Conservation (phyloP, 2,797 vertebrate genomes). For the Fistularia commersonii region DNA sequence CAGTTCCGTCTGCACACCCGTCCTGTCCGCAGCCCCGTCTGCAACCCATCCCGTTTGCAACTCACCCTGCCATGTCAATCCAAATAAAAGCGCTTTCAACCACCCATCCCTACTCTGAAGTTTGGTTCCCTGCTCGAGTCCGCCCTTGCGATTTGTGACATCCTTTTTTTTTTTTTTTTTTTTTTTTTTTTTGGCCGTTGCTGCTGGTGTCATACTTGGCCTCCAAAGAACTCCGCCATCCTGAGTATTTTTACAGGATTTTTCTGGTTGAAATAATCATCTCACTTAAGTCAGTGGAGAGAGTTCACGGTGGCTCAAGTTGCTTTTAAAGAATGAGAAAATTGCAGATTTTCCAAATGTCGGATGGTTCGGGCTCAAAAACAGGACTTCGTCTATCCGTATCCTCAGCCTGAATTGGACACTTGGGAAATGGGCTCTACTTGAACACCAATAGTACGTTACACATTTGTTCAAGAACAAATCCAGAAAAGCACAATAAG, state of each 20-base stretch:
- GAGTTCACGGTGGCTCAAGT: background rate
- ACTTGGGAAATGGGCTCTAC: conserved; percentile 53
- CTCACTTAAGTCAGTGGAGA: conserved; percentile 48
- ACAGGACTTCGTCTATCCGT: conserved; percentile 56
- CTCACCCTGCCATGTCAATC: too few species aligned
- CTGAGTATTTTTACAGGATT: conserved; percentile 63
- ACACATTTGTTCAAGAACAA: background rate
- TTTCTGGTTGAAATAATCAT: conserved; percentile 63
- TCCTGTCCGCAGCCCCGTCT: too few species aligned
- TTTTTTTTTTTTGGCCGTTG: too few species aligned
- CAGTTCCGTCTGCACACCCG: too few species aligned
- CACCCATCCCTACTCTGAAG: too few species aligned
- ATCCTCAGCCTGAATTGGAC: conserved; percentile 67
- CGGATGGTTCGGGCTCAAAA: conserved; percentile 58
- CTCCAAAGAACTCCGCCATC: conserved; percentile 44
- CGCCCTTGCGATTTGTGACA: too few species aligned
- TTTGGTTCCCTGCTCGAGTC: too few species aligned
- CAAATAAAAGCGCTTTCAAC: too few species aligned
- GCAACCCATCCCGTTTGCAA: too few species aligned
- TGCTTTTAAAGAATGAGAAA: background rate
- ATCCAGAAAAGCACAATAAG: too few species aligned
- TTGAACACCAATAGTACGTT: conserved; percentile 55
- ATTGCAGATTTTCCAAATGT: conserved; percentile 42
- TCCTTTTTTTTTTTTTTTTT: too few species aligned
- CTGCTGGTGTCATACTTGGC: conserved; percentile 57